phyloP scores from a whole-genome alignment of 2,888 invertebrate species.

The Apamea monoglypha region DNA sequence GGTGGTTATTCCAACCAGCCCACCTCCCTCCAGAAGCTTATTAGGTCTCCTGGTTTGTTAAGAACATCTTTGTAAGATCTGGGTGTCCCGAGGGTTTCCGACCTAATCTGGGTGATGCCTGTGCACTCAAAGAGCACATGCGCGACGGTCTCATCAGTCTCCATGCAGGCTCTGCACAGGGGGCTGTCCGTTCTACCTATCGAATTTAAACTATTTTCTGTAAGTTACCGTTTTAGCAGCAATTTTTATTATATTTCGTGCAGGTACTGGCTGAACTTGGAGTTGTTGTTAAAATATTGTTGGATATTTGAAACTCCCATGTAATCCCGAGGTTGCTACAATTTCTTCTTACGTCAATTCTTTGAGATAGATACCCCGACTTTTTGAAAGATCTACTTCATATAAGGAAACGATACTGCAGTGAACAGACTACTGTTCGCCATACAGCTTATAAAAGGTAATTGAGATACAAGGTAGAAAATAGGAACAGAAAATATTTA shows the following conservation, averaged over 20 bases:
- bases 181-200: too few relatives aligned
- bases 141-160: too few relatives aligned
- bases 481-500: not conserved
- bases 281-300: not conserved
- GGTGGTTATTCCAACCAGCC: too few relatives aligned
- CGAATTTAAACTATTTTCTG: not conserved
- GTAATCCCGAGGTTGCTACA: not conserved
- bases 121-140: too few relatives aligned
- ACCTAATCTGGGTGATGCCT: too few relatives aligned
- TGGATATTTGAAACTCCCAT: not conserved
- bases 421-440: not conserved
- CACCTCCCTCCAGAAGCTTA: too few relatives aligned
- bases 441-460: not conserved
- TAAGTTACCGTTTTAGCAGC: not conserved
- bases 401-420: not conserved
- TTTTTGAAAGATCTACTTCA: not conserved
- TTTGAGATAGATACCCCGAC: not conserved
- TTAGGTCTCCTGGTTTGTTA: too few relatives aligned
- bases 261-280: not conserved
- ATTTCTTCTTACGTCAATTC: too few relatives aligned
- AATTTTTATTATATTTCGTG: not conserved
- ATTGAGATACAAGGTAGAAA: not conserved
- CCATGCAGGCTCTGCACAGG: too few relatives aligned
- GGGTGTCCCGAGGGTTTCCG: too few relatives aligned
- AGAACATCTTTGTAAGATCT: too few relatives aligned